These are phyloP conservation scores for Seriola rivoliana DNA, from an alignment of 2,113 vertebrate species.

Conservation along the genomic window DNA sequence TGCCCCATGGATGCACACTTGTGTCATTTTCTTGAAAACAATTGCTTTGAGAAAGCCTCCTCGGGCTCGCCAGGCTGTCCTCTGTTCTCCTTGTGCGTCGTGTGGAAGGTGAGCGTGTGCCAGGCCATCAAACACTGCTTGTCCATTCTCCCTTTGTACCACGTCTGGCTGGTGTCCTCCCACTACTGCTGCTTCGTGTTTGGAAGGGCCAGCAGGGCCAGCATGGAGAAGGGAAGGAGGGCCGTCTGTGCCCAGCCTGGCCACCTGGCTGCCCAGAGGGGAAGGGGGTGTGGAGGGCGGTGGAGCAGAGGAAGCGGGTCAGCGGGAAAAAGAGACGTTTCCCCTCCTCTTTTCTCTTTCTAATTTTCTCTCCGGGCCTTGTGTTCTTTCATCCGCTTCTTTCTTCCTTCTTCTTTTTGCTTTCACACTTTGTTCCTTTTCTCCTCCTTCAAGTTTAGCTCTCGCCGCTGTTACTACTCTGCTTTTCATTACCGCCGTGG, in stretches of 20 bases:
- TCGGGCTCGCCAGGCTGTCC: constrained; percentile 10
- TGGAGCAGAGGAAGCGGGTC: constrained; percentile 72
- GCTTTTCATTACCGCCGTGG: background rate
- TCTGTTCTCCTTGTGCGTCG: constrained; percentile 24
- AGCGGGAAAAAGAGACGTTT: constrained; percentile 63
- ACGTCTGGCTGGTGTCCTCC: constrained; percentile 70
- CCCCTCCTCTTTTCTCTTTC: constrained; percentile 42
- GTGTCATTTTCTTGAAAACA: constrained; percentile 26
- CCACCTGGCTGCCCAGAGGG: constrained; percentile 83
- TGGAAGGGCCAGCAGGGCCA: constrained; percentile 76
- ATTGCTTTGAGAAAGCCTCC: constrained; percentile 6
- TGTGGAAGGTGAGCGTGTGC: constrained; percentile 58
- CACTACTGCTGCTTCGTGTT: constrained; percentile 62
- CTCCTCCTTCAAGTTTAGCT: constrained; percentile 9
- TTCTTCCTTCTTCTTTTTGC: constrained; percentile 26
- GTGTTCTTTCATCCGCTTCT: constrained; percentile 43
- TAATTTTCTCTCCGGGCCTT: constrained; percentile 43
- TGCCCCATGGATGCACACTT: background rate
- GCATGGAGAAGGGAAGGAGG: constrained; percentile 79
- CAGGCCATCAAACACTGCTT: constrained; percentile 55
- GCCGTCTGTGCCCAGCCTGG: constrained; percentile 79
- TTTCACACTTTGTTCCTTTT: constrained; percentile 36
- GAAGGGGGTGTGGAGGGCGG: constrained; percentile 72
- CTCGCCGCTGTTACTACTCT: background rate
- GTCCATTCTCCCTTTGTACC: constrained; percentile 67